Percentiles rank a stretch among this genome's conserved stretches.
Evolutionary conservation across 1,140 invertebrate genomes (phyloP).

Genomic region (Anadara kagoshimensis): DNA sequence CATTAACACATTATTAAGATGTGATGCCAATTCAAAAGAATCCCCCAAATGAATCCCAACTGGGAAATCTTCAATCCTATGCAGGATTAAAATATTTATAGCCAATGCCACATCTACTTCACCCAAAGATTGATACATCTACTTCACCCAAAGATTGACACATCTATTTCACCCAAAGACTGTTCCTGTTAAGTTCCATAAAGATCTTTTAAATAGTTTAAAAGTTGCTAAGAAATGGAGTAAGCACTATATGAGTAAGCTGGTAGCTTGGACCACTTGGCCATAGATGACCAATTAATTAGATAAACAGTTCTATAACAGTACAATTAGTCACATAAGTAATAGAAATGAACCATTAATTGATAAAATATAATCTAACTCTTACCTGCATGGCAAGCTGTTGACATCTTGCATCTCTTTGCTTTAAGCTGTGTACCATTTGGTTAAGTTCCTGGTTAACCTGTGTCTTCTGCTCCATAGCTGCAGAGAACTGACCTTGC

Average conservation of each 20-base stretch:
- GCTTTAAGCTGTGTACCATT: constrained; percentile 89
- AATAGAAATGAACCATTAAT: neutral
- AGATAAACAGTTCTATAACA: neutral
- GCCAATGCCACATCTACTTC: too few species aligned
- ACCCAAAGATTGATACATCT: too few species aligned
- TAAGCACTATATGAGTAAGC: neutral
- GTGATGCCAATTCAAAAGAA: too few species aligned
- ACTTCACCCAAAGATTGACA: too few species aligned
- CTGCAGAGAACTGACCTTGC: constrained; percentile 59
- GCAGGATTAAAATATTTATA: too few species aligned
- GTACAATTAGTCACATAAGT: neutral
- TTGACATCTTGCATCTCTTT: constrained; percentile 90
- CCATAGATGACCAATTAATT: neutral
- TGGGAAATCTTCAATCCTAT: too few species aligned
- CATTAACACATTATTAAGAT: too few species aligned
- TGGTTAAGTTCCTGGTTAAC: constrained; percentile 82
- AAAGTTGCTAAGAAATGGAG: too few species aligned
- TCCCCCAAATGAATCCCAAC: too few species aligned
- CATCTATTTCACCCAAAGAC: too few species aligned
- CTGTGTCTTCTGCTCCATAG: constrained; percentile 69
- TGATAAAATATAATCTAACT: neutral
- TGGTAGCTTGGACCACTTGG: neutral
- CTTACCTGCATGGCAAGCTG: constrained; percentile 83
- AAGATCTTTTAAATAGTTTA: too few species aligned
- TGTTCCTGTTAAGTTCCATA: too few species aligned